These are phyloP conservation scores for Antheraea yamamai DNA, from an alignment of 2,888 invertebrate species.

Conservation along the genomic window DNA sequence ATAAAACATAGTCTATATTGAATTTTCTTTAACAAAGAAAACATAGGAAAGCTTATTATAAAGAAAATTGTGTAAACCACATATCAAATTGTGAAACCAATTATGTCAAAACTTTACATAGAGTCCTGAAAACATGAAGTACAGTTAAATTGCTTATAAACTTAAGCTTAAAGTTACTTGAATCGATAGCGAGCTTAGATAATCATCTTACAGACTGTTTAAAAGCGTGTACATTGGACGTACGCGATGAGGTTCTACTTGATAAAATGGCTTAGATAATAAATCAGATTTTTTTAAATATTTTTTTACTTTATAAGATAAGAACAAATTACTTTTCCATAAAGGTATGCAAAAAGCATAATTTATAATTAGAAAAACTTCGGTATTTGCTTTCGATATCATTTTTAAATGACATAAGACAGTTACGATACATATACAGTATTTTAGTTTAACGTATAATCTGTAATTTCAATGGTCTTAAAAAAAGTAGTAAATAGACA, in stretches of 20 bases:
- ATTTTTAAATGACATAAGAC: no score
- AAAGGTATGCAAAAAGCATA: no score
- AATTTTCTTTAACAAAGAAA: no score
- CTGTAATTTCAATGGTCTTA: no score
- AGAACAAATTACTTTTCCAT: background rate
- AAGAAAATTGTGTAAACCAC: background rate
- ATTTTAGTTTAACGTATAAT: no score
- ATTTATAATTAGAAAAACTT: no score
- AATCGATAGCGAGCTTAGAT: constrained; percentile 14
- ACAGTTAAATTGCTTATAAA: constrained; percentile 1
- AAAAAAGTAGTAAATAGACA: no score
- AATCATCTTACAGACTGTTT: constrained; percentile 3
- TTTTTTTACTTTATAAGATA: background rate
- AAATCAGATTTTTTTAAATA: background rate
- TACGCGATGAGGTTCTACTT: background rate
- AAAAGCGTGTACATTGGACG: background rate
- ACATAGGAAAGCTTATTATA: no score
- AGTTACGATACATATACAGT: no score
- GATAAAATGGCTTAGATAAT: background rate
- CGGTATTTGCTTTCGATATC: no score
- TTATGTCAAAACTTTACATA: background rate
- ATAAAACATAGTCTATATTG: no score
- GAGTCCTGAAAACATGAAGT: background rate
- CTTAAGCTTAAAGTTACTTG: constrained; percentile 3
- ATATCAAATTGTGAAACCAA: background rate